Percentiles rank a stretch among this genome's conserved stretches.
Evolutionary conservation across 2,113 vertebrate species (phyloP).

Genomic region (Istiophorus platypterus): DNA sequence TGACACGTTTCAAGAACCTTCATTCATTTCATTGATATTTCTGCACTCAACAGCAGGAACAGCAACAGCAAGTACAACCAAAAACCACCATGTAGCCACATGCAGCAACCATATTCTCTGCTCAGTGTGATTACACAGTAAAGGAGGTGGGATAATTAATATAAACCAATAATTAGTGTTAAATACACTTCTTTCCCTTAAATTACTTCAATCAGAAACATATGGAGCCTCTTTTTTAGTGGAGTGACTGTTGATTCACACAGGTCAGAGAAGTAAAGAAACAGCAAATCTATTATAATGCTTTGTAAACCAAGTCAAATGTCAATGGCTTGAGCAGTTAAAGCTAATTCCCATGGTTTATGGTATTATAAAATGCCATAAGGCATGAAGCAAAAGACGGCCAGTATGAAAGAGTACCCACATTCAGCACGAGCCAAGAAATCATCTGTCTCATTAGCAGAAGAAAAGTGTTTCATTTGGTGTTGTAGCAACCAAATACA

Average conservation of each 20-base stretch:
- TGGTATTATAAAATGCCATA: constrained; percentile 65
- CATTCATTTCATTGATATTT: too few species aligned
- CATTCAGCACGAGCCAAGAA: constrained; percentile 65
- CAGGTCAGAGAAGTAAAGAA: constrained; percentile 37
- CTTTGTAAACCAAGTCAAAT: constrained; percentile 67
- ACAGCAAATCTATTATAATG: constrained; percentile 44
- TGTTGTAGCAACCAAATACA: constrained; percentile 39
- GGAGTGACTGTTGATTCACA: constrained; percentile 5
- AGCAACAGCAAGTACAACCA: constrained; percentile 1
- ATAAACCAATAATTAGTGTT: constrained; percentile 54
- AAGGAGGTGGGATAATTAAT: constrained; percentile 34
- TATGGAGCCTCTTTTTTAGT: constrained; percentile 26
- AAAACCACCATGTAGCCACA: constrained; percentile 15
- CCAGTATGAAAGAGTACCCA: constrained; percentile 46
- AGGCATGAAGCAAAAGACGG: constrained; percentile 59
- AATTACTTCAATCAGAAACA: constrained; percentile 50
- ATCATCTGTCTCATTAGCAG: constrained; percentile 71
- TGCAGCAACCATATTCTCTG: constrained; percentile 16
- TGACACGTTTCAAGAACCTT: too few species aligned
- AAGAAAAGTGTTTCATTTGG: constrained; percentile 52
- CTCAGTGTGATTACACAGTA: constrained; percentile 13
- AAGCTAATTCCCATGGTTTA: constrained; percentile 71
- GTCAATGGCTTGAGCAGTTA: constrained; percentile 61
- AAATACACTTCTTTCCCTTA: constrained; percentile 45
- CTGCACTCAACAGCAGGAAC: neutral